phyloP scores from a whole-genome alignment of 2,113 vertebrate genomes.

The Bujurquina vittata region DNA sequence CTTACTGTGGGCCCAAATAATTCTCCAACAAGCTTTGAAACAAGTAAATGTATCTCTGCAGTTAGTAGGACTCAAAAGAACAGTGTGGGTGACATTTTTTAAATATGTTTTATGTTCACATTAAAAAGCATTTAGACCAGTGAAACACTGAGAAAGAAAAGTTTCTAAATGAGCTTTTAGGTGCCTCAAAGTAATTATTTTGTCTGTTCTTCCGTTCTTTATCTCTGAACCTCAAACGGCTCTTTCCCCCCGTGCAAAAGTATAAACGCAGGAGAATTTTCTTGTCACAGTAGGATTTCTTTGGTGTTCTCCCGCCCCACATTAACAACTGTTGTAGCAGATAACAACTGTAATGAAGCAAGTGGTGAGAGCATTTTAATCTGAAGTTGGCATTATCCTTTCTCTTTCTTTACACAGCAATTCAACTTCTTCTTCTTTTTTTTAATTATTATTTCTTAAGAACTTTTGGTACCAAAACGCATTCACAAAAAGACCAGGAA shows the following conservation, averaged over 20 bases:
- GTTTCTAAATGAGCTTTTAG: background rate
- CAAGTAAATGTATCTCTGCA: background rate
- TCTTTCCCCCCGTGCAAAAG: background rate
- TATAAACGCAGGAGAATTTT: background rate
- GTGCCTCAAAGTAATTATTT: background rate
- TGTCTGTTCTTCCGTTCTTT: background rate
- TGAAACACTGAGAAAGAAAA: background rate
- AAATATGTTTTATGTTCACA: background rate
- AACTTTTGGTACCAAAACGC: background rate
- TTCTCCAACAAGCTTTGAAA: background rate
- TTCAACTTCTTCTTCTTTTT: background rate
- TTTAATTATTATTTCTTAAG: background rate
- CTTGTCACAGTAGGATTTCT: background rate
- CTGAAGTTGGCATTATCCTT: background rate
- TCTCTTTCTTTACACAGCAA: background rate
- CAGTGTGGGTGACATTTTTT: background rate
- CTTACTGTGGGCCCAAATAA: background rate
- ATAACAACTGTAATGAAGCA: slow-evolving; percentile 29
- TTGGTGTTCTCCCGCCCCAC: background rate
- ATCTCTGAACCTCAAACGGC: background rate
- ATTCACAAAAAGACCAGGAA: background rate
- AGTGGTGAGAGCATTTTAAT: slow-evolving; percentile 15
- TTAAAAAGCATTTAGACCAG: background rate
- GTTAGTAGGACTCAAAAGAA: background rate
- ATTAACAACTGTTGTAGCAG: slow-evolving; percentile 2